These are phyloP conservation scores for Glandiceps talaboti DNA, from an alignment of 53 echinoderm and acorn worm species.

Conservation along the genomic window DNA sequence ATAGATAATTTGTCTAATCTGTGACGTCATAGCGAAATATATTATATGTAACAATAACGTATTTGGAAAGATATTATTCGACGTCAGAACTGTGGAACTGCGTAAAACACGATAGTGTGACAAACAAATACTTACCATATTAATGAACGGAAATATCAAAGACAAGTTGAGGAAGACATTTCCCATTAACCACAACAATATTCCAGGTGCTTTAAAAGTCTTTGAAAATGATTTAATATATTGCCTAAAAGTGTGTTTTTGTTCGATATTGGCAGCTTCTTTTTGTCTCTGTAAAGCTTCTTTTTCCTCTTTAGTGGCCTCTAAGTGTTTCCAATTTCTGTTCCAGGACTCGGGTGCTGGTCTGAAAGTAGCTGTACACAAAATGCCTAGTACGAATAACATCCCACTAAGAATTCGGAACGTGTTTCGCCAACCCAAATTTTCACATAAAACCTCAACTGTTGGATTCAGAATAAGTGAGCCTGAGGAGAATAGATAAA, in stretches of 20 bases:
- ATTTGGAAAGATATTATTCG: no score
- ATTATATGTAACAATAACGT: no score
- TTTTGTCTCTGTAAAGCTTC: slow-evolving; percentile 1
- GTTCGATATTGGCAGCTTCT: not conserved
- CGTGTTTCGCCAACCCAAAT: slow-evolving; percentile 69
- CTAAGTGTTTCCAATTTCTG: not conserved
- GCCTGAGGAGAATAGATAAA: slow-evolving; percentile 35
- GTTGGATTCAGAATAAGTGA: slow-evolving; percentile 67
- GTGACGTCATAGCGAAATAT: no score
- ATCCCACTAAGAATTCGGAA: slow-evolving; percentile 56
- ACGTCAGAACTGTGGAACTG: no score
- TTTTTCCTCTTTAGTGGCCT: not conserved
- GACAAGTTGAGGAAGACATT: slow-evolving; percentile 83
- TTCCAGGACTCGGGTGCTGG: slow-evolving; percentile 34
- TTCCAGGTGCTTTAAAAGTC: slow-evolving; percentile 68
- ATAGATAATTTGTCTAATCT: no score
- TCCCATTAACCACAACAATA: slow-evolving; percentile 54
- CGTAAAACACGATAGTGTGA: no score
- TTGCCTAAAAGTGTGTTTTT: slow-evolving; percentile 66
- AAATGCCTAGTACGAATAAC: slow-evolving; percentile 50
- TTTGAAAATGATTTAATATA: slow-evolving; percentile 51
- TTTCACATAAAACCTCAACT: slow-evolving; percentile 47
- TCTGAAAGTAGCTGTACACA: slow-evolving; percentile 40
- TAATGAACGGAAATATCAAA: slow-evolving; percentile 86
- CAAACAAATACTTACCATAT: slow-evolving; percentile 68